phyloP scores from a whole-genome alignment of 2,888 invertebrate genomes.

The Euzetes globulus region DNA sequence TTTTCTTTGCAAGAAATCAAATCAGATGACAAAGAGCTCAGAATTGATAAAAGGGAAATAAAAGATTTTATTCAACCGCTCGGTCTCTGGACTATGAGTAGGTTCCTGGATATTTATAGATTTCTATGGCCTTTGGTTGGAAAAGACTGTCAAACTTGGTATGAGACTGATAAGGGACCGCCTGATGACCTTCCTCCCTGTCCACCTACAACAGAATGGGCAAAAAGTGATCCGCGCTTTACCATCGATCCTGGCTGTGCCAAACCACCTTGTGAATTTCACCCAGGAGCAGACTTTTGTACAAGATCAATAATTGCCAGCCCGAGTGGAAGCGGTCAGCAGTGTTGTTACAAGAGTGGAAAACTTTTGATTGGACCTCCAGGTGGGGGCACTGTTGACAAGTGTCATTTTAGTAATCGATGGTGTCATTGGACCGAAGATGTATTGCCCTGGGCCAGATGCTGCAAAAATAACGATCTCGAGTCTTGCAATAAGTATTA shows the following conservation, averaged over 20 bases:
- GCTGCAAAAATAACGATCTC: not conserved
- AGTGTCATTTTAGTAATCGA: not conserved
- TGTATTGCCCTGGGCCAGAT: not conserved
- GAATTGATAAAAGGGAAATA: no score
- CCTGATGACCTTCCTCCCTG: not conserved
- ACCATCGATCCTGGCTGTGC: not conserved
- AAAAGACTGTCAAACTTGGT: not conserved
- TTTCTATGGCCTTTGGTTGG: no score
- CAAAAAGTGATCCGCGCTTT: not conserved
- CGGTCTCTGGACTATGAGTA: no score
- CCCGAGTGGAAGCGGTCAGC: not conserved
- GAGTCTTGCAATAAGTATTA: not conserved
- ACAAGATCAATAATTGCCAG: not conserved
- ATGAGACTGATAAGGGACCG: not conserved
- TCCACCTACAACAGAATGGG: not conserved
- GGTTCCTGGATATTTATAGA: no score
- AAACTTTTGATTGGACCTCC: not conserved
- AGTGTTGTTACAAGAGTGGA: not conserved
- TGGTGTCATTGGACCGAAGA: not conserved
- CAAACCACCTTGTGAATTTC: not conserved
- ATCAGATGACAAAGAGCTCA: no score
- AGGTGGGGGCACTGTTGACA: not conserved
- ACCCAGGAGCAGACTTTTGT: not conserved
- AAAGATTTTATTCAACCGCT: no score
- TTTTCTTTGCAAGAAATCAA: no score